phyloP scores from a whole-genome alignment of 2,797 vertebrate species.

The Anguilla obscura region DNA sequence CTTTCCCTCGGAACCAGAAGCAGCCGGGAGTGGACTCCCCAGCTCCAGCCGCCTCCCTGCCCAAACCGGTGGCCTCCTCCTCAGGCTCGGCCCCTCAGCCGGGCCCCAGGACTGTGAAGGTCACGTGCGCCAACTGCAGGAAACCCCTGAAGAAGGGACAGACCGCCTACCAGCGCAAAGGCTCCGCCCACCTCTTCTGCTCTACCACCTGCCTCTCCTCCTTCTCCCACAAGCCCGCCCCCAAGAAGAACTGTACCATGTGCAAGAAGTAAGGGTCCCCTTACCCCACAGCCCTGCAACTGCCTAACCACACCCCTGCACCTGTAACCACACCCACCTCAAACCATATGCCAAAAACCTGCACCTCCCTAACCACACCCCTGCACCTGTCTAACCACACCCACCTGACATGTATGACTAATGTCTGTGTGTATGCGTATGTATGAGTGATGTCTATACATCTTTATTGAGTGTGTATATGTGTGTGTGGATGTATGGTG shows the following conservation, averaged over 20 bases:
- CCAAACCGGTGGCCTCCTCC: slow-evolving; percentile 74
- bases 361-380: background rate
- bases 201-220: slow-evolving; percentile 96
- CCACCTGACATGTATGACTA: background rate
- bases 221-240: slow-evolving; percentile 96
- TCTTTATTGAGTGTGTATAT: background rate
- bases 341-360: background rate
- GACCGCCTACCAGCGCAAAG: slow-evolving; percentile 97
- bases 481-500: background rate
- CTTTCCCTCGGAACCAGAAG: slow-evolving; percentile 96
- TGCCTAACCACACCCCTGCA: background rate
- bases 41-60: slow-evolving; percentile 89
- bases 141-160: slow-evolving; percentile 98
- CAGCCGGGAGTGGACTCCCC: slow-evolving; percentile 90
- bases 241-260: slow-evolving; percentile 99
- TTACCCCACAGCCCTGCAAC: background rate
- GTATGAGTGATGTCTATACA: background rate
- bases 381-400: background rate
- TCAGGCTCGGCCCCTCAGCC: slow-evolving; percentile 76
- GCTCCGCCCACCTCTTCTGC: slow-evolving; percentile 97
- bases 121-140: slow-evolving; percentile 98
- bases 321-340: background rate
- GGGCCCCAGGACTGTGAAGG: slow-evolving; percentile 92
- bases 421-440: background rate
- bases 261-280: slow-evolving; percentile 91